Conservation (phyloP, 2,113 vertebrate genomes). For the Ahaetulla prasina region DNA sequence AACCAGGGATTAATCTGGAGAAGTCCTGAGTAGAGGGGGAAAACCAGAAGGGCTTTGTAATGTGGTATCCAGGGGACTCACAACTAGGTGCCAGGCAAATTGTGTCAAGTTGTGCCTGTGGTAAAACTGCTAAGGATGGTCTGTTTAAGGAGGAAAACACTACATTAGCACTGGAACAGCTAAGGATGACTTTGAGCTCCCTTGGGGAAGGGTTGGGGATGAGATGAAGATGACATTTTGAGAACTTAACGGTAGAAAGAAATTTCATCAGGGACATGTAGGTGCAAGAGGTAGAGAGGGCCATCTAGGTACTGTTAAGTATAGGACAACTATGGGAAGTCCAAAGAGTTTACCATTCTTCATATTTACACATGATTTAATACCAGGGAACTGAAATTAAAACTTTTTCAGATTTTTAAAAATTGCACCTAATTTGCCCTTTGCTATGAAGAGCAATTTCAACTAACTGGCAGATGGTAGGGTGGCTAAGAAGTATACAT, state of each 20-base stretch:
- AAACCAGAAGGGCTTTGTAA: neutral
- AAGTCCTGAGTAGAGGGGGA: neutral
- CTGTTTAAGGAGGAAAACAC: neutral
- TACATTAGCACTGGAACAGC: neutral
- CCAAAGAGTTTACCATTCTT: neutral
- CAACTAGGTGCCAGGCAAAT: neutral
- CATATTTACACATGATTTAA: neutral
- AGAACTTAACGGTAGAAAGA: neutral
- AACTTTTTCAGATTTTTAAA: neutral
- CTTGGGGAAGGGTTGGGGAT: neutral
- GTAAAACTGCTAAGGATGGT: neutral
- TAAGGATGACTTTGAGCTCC: neutral
- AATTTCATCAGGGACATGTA: neutral
- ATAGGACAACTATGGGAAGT: neutral
- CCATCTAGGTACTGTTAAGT: neutral
- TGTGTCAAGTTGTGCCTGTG: neutral
- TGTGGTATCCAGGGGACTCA: neutral
- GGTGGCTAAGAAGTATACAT: neutral
- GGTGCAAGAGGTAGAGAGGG: neutral
- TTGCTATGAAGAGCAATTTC: neutral
- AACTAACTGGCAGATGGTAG: neutral
- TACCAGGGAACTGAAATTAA: neutral
- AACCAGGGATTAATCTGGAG: neutral
- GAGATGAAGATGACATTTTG: neutral
- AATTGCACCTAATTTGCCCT: neutral